Base-by-base conservation (phyloP, 2,888 invertebrate genomes). In the Cryptophagus acutangulus region DNA sequence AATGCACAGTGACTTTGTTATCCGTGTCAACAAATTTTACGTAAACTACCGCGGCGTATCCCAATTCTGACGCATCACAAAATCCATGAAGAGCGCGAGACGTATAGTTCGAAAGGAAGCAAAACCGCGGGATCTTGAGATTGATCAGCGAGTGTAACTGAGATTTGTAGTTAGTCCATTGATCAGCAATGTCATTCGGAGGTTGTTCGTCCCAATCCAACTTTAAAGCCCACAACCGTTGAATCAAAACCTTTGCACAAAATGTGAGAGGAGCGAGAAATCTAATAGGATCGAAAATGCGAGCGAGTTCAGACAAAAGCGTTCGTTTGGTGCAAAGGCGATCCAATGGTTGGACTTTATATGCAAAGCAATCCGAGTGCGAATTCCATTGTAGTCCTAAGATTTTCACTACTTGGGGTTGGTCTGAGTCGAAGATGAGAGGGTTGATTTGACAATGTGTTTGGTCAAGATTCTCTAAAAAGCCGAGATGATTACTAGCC, bases 41-140 rank as follows among this genome's bases (percentile, higher is more conserved):
- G 31, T 45, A 55, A 3, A 51, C 15, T 26, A 40, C 43, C 5
- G 44, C 44, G 1, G 46, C 52, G 16, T 47, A 52, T 3, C 43
- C 49, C 17, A 26, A 37, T 8, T 38, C n/a, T 3, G 49, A 48
- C 2, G 49, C 49, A 36, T 55, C 52, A 1, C 39, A 43, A 41
- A 54, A 54, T 26, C 44, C 48, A 20, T 54, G 54, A 4, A 48
- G 17, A 26, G 41, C 36, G n/a, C 39, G 13, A 15, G 16, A 8
- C 2, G 6, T 18, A 5, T 20, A 17, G 6, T 38, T n/a, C 6
- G n/a, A n/a, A n/a, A 16, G 14, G 4, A 39, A 12, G 8, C 42
- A 8, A 4, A 35, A n/a, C 39, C 45, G 17, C 3, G 14, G 10
- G 10, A 45, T 36, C 20, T 17, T n/a, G 10, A 29, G 9, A 8